Evolutionary conservation across 2,888 invertebrate species (phyloP).

Genomic region (Oxyteleia sp.): DNA sequence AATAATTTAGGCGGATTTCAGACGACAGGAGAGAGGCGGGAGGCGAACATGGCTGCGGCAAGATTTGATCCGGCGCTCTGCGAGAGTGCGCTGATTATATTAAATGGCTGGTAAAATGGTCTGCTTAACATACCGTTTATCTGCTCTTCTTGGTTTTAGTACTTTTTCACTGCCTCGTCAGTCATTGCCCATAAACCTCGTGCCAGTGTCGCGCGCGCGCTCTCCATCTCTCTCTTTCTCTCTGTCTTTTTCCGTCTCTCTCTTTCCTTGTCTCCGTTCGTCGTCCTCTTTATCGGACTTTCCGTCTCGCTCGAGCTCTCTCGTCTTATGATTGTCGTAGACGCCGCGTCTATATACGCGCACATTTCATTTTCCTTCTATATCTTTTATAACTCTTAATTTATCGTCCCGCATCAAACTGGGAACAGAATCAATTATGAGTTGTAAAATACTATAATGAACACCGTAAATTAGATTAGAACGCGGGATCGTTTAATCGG

Average conservation of each 20-base stretch:
- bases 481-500: slow-evolving; percentile 35
- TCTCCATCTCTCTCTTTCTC: slow-evolving; percentile 31
- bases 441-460: slow-evolving; percentile 51
- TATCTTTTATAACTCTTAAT: slow-evolving; percentile 54
- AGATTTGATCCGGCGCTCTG: slow-evolving; percentile 79
- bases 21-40: neutral
- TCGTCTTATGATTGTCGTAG: slow-evolving; percentile 35
- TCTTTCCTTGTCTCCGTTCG: slow-evolving; percentile 10
- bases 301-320: slow-evolving; percentile 39
- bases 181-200: slow-evolving; percentile 86
- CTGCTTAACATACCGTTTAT: slow-evolving; percentile 88
- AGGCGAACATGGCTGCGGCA: slow-evolving; percentile 69
- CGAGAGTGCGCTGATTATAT: slow-evolving; percentile 86
- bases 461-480: slow-evolving; percentile 47
- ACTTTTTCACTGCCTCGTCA: slow-evolving; percentile 88
- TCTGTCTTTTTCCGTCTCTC: slow-evolving; percentile 19
- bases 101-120: slow-evolving; percentile 87
- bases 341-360: slow-evolving; percentile 30
- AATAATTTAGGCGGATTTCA: slow-evolving; percentile 27
- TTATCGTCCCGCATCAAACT: slow-evolving; percentile 43
- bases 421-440: slow-evolving; percentile 52
- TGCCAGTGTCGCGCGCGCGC: slow-evolving; percentile 63
- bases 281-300: slow-evolving; percentile 16
- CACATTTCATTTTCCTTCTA: slow-evolving; percentile 48
- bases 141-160: slow-evolving; percentile 87